Conservation (phyloP, 2,888 invertebrate genomes). For the Habroteleia sp. region DNA sequence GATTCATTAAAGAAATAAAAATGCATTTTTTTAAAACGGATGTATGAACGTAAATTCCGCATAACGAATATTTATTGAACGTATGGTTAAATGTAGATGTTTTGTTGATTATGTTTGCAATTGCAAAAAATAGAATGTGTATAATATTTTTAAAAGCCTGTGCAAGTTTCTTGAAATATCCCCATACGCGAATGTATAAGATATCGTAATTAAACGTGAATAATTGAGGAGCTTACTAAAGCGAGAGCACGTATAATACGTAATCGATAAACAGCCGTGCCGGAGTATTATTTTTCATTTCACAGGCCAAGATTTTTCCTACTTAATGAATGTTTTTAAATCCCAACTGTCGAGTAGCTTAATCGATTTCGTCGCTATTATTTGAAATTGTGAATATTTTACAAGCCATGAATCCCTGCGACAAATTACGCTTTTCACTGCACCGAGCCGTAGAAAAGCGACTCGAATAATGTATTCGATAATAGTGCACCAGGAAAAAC, state of each 20-base stretch:
- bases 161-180: constrained; percentile 8
- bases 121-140: too few relatives aligned
- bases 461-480: too few relatives aligned
- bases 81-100: too few relatives aligned
- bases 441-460: constrained; percentile 5
- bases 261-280: constrained; percentile 34
- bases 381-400: constrained; percentile 40
- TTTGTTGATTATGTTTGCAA: too few relatives aligned
- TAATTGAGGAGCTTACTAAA: constrained; percentile 31
- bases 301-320: constrained; percentile 24
- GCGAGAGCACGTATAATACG: constrained; percentile 4
- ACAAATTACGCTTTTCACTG: constrained; percentile 32
- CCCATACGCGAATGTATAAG: constrained; percentile 30
- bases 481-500: too few relatives aligned
- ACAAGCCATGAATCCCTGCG: constrained; percentile 26
- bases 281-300: constrained; percentile 32
- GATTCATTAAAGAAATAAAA: too few relatives aligned
- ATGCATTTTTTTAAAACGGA: too few relatives aligned
- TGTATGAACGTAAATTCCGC: too few relatives aligned
- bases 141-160: too few relatives aligned
- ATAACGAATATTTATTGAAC: too few relatives aligned
- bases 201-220: constrained; percentile 46
- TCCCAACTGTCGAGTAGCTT: constrained; percentile 20
- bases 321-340: constrained; percentile 35
- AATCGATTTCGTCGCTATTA: constrained; percentile 31